phyloP scores from a whole-genome alignment of 2,113 vertebrate species.

The Tetrax tetrax region DNA sequence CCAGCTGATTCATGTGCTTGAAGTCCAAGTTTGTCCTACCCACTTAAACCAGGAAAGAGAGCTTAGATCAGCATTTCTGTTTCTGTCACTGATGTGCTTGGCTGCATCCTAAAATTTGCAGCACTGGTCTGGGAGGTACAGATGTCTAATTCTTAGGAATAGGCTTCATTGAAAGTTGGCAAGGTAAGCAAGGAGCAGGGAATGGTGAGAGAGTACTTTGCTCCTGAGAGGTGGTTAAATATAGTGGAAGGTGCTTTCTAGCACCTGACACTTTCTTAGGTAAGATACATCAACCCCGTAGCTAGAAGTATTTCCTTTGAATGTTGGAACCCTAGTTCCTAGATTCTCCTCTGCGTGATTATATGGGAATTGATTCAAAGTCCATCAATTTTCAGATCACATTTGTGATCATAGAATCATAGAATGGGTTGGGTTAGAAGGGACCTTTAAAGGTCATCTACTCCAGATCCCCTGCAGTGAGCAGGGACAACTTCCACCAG shows the following conservation, averaged over 20 bases:
- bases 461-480: no score
- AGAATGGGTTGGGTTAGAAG: no score
- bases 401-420: neutral
- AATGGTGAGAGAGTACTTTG: neutral
- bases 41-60: neutral
- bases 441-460: no score
- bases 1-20: neutral
- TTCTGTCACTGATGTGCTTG: neutral
- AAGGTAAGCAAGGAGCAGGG: neutral
- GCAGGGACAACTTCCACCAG: no score
- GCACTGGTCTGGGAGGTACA: neutral
- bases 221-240: neutral
- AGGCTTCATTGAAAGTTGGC: neutral
- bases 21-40: neutral
- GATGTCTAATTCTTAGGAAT: neutral
- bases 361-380: neutral
- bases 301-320: neutral
- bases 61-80: neutral
- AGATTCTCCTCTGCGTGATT: neutral
- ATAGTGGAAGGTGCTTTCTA: neutral
- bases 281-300: neutral
- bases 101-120: neutral
- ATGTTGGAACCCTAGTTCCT: neutral
- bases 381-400: neutral
- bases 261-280: neutral